phyloP scores from a whole-genome alignment of 1,140 invertebrate species.

The Drosophila funebris region DNA sequence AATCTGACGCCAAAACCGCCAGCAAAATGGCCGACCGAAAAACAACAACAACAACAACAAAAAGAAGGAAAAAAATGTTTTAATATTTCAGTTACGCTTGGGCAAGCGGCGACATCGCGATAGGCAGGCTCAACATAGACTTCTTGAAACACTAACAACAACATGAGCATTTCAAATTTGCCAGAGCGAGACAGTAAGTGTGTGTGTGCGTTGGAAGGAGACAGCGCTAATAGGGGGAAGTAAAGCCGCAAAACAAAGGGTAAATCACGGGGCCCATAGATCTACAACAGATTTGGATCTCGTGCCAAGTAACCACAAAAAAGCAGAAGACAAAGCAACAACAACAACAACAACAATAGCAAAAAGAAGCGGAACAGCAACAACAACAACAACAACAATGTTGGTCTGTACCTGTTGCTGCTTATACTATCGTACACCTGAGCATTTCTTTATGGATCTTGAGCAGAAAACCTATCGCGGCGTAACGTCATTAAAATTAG shows the following conservation, averaged over 20 bases:
- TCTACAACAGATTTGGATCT: slow-evolving; percentile 53
- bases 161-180: slow-evolving; percentile 49
- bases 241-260: slow-evolving; percentile 52
- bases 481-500: slow-evolving; percentile 83
- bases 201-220: background rate
- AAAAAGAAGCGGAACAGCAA: no score
- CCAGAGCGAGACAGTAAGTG: slow-evolving; percentile 13
- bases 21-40: slow-evolving; percentile 69
- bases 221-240: slow-evolving; percentile 19
- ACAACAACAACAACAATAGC: background rate
- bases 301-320: slow-evolving; percentile 72
- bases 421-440: slow-evolving; percentile 60
- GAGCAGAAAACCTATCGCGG: slow-evolving; percentile 79
- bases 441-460: slow-evolving; percentile 82
- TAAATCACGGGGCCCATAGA: slow-evolving; percentile 67
- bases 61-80: slow-evolving; percentile 62
- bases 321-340: slow-evolving; percentile 8
- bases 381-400: background rate
- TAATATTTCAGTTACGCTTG: slow-evolving; percentile 83
- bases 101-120: slow-evolving; percentile 75
- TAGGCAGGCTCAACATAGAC: slow-evolving; percentile 63
- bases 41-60: slow-evolving; percentile 36
- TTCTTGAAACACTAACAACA: slow-evolving; percentile 56
- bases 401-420: slow-evolving; percentile 37
- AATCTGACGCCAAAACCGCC: slow-evolving; percentile 75